Base-by-base conservation (phyloP, 2,797 vertebrate species). In the Gallinago stenura region DNA sequence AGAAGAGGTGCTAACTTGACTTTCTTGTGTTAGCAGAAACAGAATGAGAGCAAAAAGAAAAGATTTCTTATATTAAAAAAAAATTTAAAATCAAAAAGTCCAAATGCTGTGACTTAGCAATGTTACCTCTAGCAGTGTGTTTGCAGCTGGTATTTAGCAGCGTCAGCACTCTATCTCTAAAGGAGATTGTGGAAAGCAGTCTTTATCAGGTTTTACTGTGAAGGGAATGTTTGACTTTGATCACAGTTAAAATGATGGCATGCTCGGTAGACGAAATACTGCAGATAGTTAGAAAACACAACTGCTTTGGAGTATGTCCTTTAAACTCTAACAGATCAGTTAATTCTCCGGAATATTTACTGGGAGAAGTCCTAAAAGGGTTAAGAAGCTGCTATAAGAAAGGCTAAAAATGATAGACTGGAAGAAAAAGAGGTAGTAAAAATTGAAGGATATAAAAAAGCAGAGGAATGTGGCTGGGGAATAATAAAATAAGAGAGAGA, bases 401-500 rank as follows among this genome's bases (percentile, higher is more conserved):
- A 94, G 88, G 97, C 80, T 82, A 89, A 94, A 96, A 88, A 76
- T 97, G 87, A 88, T 83, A 90, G 89, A 95, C 66, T 43, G 73
- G 70, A 93, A 93, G 96, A 89, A 93, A 95, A 96, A 96, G 92
- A 90, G 95, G 62, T 79, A 93, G 95, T 93, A 90, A 96, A 98
- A 97, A 92, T 64, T 95, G 90, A 97, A 96, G 96, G 97, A 90
- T 96, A 90, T 93, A 92, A 95, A 96, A 97, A 97, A 97, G 94
- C 96, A 86, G 82, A 96, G 89, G 95, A 97, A 97, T 97, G 93
- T 92, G 97, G 92, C 98, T 98, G 95, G 98, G 98, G 98, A 99
- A 99, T 99, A 99, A 99, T 99, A 98, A 99, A 99, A 98, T 98
- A 98, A 99, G 98, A 98, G 98, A 94, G 96, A 96, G 98, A 99